These are phyloP conservation scores for Drosophila antonietae DNA, from an alignment of 2,888 invertebrate genomes.

Conservation along the genomic window DNA sequence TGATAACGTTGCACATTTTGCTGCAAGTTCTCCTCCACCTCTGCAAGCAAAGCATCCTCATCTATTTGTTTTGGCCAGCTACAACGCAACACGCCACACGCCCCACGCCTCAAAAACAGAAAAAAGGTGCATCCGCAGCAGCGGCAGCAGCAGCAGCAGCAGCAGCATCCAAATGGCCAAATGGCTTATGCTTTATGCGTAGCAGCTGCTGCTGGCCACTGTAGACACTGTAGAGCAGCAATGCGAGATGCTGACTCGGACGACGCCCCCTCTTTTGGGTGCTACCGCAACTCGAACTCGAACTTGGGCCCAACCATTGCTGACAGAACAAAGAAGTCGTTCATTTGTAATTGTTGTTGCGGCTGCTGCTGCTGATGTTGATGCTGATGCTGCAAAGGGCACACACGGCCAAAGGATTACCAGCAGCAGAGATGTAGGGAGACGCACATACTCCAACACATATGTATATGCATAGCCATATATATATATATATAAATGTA, in stretches of 20 bases:
- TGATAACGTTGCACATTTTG: slow-evolving; percentile 79
- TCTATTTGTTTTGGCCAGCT: slow-evolving; percentile 74
- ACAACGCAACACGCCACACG: slow-evolving; percentile 54
- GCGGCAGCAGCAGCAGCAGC: slow-evolving; percentile 35
- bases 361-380: slow-evolving; percentile 15
- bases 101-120: slow-evolving; percentile 29
- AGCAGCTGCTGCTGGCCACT: slow-evolving; percentile 65
- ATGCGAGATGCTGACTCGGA: slow-evolving; percentile 47
- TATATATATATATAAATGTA: background rate
- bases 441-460: slow-evolving; percentile 60
- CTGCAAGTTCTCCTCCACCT: slow-evolving; percentile 29
- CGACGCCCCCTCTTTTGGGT: slow-evolving; percentile 72
- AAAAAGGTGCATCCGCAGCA: slow-evolving; percentile 49
- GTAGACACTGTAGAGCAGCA: slow-evolving; percentile 20
- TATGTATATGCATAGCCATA: slow-evolving; percentile 1
- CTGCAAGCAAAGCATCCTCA: slow-evolving; percentile 50
- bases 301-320: slow-evolving; percentile 60
- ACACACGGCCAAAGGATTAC: slow-evolving; percentile 66
- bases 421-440: slow-evolving; percentile 41
- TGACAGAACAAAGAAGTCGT: slow-evolving; percentile 83
- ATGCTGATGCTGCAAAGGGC: slow-evolving; percentile 50
- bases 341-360: slow-evolving; percentile 82
- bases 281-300: slow-evolving; percentile 66
- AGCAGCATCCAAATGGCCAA: slow-evolving; percentile 55
- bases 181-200: slow-evolving; percentile 75